These are phyloP conservation scores for Boloria selene DNA, from an alignment of 2,888 invertebrate genomes.

Conservation along the genomic window DNA sequence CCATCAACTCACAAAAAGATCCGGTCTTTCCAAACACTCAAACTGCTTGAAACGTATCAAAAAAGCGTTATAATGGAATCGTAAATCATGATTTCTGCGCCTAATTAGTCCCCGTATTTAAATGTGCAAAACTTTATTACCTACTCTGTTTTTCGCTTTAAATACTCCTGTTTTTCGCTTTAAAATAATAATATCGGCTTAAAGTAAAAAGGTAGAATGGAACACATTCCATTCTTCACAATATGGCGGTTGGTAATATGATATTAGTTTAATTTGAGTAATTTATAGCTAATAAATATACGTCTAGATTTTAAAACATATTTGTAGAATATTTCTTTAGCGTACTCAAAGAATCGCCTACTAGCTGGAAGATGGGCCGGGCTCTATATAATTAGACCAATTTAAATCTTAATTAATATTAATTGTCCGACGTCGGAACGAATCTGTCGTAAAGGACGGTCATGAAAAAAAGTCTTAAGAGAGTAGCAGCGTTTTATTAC, in stretches of 20 bases:
- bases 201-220: not conserved
- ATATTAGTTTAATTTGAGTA: not conserved
- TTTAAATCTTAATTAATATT: constrained; percentile 83
- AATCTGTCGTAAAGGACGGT: constrained; percentile 77
- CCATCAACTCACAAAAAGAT: constrained; percentile 32
- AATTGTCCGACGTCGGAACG: constrained; percentile 80
- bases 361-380: constrained; percentile 68
- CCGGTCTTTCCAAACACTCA: constrained; percentile 34
- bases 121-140: constrained; percentile 29
- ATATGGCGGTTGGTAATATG: not conserved
- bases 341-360: constrained; percentile 61
- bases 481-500: constrained; percentile 49
- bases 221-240: too few species aligned
- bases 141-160: constrained; percentile 17
- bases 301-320: constrained; percentile 38
- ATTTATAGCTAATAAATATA: not conserved
- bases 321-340: constrained; percentile 54
- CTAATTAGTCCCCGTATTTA: constrained; percentile 34
- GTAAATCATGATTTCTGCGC: constrained; percentile 34
- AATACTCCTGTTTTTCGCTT: constrained; percentile 19
- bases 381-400: constrained; percentile 81
- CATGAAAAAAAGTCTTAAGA: constrained; percentile 56
- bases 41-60: constrained; percentile 32
- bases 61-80: constrained; percentile 38
- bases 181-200: constrained; percentile 4